Evolutionary conservation across 2,113 vertebrate species (phyloP), one percentile per base, ranked within the genome.

Genomic region (Peucedramus taeniatus): DNA sequence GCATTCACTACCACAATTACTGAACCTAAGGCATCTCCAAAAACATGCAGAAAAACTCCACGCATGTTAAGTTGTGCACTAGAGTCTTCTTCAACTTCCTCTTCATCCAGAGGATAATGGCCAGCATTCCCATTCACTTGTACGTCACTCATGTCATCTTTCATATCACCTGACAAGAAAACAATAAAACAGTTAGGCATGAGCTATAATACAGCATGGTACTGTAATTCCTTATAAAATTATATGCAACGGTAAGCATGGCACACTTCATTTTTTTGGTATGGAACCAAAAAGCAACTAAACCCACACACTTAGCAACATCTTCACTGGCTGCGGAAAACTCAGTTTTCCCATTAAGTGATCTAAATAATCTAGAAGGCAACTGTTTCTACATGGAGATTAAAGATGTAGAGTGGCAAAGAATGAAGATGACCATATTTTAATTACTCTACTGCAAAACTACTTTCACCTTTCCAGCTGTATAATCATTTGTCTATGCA

Each of bases 1-100:
- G 99, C 98, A 75, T 99, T 99, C 80, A 99, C 96, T 50, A 99
- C 99, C 71, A 99, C 99, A 44, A 99, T 99, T 93, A 99, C 99
- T 0, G 99, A 99, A 96, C 99, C 99, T 93, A 99, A 97, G 42
- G 99, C 99, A 59, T 99, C 99, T 33, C 99, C 99, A 77, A 99
- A 97, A 83, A 99, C 99, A 39, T 99, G 99, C 82, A 99, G 98
- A 96, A 99, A 99, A 92, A 99, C 99, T 39, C 99, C 99, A 18
- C 99, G 99, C 99, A 99, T 99, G 98, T 99, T 99, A 85, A 99
- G 99, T 90, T 99, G 99, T 0, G 98, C 98, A 1, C 98, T 97
- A 1, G 98, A 95, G 16, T 98, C 98, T 6, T 98, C 96, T 44
- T 98, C 97, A 37, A 97, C 96, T 4, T 98, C 97, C 31, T 94